phyloP scores from a whole-genome alignment of 2,113 vertebrate species.

The Paedocypris sp. region DNA sequence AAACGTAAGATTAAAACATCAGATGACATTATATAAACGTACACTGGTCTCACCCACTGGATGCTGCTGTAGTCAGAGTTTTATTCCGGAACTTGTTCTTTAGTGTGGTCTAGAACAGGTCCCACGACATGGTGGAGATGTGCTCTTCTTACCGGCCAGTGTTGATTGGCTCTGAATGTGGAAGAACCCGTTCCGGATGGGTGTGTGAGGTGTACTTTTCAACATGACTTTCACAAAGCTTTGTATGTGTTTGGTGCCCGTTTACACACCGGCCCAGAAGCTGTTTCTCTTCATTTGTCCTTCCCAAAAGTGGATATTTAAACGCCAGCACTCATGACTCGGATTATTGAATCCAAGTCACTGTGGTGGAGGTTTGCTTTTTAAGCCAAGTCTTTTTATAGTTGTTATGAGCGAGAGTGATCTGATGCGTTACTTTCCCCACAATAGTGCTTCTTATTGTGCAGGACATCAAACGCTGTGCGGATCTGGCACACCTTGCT shows the following conservation, averaged over 20 bases:
- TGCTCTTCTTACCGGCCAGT: conserved; percentile 4
- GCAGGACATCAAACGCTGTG: conserved; percentile 8
- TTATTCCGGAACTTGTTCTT: neutral
- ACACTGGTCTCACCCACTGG: neutral
- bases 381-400: no score
- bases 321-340: neutral
- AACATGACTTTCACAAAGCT: conserved; percentile 28
- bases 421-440: no score
- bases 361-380: conserved; percentile 5
- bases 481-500: neutral
- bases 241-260: conserved; percentile 17
- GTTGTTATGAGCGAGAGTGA: no score
- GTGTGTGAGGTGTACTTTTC: conserved; percentile 38
- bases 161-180: conserved; percentile 33
- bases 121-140: conserved; percentile 8
- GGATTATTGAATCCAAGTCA: neutral
- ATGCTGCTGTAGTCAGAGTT: neutral
- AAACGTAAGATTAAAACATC: neutral
- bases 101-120: conserved; percentile 5
- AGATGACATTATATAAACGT: neutral
- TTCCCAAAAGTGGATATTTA: neutral
- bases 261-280: conserved; percentile 33
- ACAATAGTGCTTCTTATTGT: neutral
- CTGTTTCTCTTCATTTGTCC: neutral
- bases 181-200: conserved; percentile 51